Evolutionary conservation across 2,113 vertebrate species (phyloP).

Genomic region (Myiagra hebetior): DNA sequence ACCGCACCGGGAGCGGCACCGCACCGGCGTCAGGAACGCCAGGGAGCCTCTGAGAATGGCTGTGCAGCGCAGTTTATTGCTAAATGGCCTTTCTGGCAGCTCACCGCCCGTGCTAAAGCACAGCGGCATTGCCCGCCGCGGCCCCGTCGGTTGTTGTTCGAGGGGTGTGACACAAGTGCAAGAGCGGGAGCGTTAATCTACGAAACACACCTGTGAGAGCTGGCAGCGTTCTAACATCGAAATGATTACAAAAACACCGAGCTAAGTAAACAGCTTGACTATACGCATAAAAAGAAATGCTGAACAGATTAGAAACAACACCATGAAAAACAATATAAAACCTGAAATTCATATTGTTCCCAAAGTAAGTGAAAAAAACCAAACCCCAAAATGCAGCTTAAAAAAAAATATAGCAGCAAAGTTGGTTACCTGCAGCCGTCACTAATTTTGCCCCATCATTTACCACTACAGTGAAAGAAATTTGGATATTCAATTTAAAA

Average conservation of each 20-base stretch:
- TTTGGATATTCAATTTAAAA: neutral
- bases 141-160: rapidly evolving
- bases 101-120: rapidly evolving
- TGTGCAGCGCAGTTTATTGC: neutral
- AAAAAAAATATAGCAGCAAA: neutral
- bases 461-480: neutral
- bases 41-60: too few relatives aligned
- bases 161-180: rapidly evolving
- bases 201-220: rapidly evolving
- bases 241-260: rapidly evolving
- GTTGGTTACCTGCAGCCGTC: neutral
- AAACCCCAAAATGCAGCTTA: neutral
- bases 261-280: neutral
- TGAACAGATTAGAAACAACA: neutral
- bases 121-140: rapidly evolving
- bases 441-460: neutral
- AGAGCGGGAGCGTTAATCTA: rapidly evolving
- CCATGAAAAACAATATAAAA: neutral
- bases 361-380: neutral
- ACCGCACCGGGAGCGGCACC: too few relatives aligned
- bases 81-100: rapidly evolving
- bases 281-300: neutral
- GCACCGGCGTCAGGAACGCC: too few relatives aligned
- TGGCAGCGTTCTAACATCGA: neutral
- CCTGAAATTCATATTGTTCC: neutral